Evolutionary conservation across 2,888 invertebrate species (phyloP).

Genomic region (Andrena marginata): DNA sequence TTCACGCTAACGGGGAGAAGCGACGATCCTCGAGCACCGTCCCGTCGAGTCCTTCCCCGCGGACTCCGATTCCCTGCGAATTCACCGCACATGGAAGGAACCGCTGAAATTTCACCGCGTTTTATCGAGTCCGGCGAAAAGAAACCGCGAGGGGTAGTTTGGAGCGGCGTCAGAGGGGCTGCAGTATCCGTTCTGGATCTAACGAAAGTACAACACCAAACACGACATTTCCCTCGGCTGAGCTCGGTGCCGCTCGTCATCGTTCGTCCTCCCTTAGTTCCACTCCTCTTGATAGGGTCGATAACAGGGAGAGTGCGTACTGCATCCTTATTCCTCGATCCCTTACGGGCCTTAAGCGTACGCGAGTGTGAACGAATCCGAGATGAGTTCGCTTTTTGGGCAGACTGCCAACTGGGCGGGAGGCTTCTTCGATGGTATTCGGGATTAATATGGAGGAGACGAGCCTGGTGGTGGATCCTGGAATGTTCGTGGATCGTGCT

Average conservation of each 20-base stretch:
- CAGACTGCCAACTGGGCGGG: too few species aligned
- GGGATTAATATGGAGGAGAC: too few species aligned
- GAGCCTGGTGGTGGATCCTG: too few species aligned
- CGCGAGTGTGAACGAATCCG: background rate
- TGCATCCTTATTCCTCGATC: constrained; percentile 62
- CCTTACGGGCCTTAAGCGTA: constrained; percentile 49
- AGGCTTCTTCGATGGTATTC: too few species aligned
- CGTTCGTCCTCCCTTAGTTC: constrained; percentile 64
- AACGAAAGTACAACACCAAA: constrained; percentile 54
- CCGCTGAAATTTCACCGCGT: background rate
- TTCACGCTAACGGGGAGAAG: background rate
- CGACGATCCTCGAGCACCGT: background rate
- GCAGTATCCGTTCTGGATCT: constrained; percentile 49
- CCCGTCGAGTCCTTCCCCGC: background rate
- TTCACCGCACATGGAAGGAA: background rate
- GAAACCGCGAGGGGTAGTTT: background rate
- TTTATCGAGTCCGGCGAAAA: background rate
- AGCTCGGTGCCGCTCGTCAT: constrained; percentile 60
- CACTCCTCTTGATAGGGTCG: constrained; percentile 75
- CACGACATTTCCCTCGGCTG: constrained; percentile 47
- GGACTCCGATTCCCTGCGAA: background rate
- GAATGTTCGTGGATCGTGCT: too few species aligned
- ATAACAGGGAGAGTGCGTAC: constrained; percentile 83
- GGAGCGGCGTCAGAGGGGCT: constrained; percentile 12
- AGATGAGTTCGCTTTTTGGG: background rate